phyloP scores from a whole-genome alignment of 2,797 vertebrate species.

The Cuculus canorus region DNA sequence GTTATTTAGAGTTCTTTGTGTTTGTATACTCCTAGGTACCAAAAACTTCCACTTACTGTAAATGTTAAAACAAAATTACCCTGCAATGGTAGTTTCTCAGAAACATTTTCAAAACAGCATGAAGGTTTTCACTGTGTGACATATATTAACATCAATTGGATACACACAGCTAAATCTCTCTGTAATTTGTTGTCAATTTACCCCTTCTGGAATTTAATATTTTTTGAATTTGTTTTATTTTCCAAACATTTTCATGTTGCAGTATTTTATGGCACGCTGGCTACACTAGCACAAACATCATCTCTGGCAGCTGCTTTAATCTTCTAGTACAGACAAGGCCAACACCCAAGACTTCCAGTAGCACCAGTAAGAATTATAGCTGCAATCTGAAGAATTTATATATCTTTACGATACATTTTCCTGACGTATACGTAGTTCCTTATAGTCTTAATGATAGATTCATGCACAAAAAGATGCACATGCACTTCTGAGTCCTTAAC shows the following conservation, averaged over 20 bases:
- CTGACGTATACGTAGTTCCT: not conserved
- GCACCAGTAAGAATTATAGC: not conserved
- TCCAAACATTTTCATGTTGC: not conserved
- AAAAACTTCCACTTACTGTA: not conserved
- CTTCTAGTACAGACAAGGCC: not conserved
- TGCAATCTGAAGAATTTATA: not conserved
- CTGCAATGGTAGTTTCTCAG: not conserved
- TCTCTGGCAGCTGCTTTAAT: not conserved
- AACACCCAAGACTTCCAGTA: not conserved
- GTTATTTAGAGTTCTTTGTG: not conserved
- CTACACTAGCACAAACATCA: not conserved
- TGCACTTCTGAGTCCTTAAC: not conserved
- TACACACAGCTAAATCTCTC: constrained; percentile 41
- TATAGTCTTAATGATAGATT: not conserved
- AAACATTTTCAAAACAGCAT: constrained; percentile 10
- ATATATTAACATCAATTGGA: constrained; percentile 35
- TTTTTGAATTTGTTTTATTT: constrained; percentile 11
- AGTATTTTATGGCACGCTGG: not conserved
- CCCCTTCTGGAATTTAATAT: not conserved
- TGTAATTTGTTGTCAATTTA: not conserved
- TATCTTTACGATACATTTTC: not conserved
- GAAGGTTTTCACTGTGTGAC: constrained; percentile 7
- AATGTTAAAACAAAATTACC: constrained; percentile 24
- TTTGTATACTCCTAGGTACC: not conserved
- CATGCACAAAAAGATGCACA: not conserved